Evolutionary conservation across 1,140 invertebrate genomes (phyloP).

Genomic region (Anastrepha ludens): DNA sequence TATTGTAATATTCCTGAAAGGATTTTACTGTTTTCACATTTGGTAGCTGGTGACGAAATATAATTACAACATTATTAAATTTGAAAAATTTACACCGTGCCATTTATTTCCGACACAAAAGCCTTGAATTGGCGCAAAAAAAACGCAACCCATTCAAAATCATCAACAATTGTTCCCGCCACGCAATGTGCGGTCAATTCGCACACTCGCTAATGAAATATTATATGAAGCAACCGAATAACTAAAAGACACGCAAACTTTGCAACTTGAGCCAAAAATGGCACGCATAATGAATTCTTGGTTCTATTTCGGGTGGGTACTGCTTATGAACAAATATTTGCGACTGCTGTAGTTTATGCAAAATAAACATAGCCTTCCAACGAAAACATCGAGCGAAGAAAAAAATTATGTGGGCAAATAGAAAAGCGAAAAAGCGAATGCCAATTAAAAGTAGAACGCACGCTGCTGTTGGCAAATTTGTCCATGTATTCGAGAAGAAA

Average conservation of each 20-base stretch:
- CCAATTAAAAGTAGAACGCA: not conserved
- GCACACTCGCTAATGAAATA: not conserved
- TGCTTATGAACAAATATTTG: not conserved
- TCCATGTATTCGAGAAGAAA: not conserved
- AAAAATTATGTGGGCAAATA: not conserved
- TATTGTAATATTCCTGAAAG: too few relatives aligned
- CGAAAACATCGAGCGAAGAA: not conserved
- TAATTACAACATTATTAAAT: too few relatives aligned
- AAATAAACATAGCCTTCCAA: not conserved
- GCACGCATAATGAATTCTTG: not conserved
- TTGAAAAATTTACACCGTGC: too few relatives aligned
- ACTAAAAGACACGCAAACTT: not conserved
- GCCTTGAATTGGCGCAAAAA: too few relatives aligned
- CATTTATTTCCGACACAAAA: too few relatives aligned
- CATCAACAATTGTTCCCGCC: not conserved
- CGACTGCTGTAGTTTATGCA: not conserved
- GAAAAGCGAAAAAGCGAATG: not conserved
- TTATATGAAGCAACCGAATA: not conserved
- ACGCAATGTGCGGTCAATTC: not conserved
- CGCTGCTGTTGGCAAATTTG: not conserved
- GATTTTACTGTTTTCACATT: too few relatives aligned
- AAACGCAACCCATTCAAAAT: not conserved
- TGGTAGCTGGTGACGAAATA: too few relatives aligned
- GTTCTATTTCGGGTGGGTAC: not conserved
- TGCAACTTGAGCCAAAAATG: not conserved